Conservation (phyloP, 2,113 vertebrate genomes). For the Carettochelys insculpta region DNA sequence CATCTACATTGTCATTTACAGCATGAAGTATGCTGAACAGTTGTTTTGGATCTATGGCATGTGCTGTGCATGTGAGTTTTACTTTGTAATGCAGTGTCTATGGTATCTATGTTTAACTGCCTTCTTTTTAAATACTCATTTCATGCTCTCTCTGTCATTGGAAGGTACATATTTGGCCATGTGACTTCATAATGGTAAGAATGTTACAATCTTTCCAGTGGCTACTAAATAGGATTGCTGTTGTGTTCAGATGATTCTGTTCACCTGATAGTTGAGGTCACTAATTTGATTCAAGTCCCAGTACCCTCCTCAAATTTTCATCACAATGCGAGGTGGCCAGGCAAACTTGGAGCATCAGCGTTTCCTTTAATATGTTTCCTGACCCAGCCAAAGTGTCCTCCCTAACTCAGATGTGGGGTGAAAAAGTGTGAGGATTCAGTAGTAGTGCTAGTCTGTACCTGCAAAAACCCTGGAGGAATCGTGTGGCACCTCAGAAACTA, state of each 20-base stretch:
- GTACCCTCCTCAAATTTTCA: conserved; percentile 37
- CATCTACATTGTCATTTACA: background rate
- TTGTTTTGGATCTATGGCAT: background rate
- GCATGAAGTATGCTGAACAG: background rate
- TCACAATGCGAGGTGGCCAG: no score
- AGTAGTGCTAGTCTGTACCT: no score
- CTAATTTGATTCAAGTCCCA: conserved; percentile 39
- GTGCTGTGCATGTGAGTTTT: background rate
- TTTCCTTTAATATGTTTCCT: conserved; percentile 53
- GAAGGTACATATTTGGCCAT: background rate
- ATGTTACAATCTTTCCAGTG: background rate
- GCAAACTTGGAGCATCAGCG: conserved; percentile 25
- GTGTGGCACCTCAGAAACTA: no score
- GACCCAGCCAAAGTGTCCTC: conserved; percentile 27
- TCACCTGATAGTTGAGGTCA: background rate
- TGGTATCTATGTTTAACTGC: background rate
- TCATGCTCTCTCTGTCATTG: background rate
- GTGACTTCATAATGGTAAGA: background rate
- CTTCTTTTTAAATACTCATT: conserved; percentile 22
- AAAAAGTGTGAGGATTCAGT: no score
- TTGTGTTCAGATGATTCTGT: background rate
- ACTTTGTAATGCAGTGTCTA: conserved; percentile 5
- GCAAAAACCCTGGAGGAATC: no score
- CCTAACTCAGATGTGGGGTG: conserved; percentile 14
- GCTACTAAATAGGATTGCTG: conserved; percentile 18